Conservation (phyloP, 2,113 vertebrate species). For the Zapornia atra region DNA sequence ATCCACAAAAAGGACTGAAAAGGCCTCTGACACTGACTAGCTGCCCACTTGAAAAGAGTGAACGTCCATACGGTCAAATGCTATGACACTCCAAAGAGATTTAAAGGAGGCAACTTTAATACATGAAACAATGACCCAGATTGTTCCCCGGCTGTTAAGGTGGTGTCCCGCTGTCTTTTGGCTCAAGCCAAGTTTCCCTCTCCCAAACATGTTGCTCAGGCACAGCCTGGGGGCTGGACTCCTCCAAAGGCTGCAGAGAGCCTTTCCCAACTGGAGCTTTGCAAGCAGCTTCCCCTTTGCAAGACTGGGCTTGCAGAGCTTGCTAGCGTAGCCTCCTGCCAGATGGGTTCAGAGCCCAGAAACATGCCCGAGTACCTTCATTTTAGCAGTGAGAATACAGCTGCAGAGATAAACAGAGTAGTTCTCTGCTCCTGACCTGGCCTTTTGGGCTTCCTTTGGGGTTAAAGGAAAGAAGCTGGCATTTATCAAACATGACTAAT, state of each 20-base stretch:
- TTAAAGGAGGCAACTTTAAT: not conserved
- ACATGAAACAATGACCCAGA: not conserved
- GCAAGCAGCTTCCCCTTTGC: not conserved
- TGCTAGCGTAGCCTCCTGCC: fast-evolving
- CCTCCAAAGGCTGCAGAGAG: not conserved
- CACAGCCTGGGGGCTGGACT: not conserved
- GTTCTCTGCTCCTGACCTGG: not conserved
- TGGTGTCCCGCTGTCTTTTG: not conserved
- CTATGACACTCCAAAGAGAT: not conserved
- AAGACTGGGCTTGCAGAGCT: not conserved
- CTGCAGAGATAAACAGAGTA: not conserved
- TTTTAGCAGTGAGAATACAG: not conserved
- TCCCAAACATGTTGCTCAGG: not conserved
- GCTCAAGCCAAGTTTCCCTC: not conserved
- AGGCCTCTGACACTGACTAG: not conserved
- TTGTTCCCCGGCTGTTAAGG: not conserved
- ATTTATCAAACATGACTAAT: not conserved
- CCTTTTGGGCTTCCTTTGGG: not conserved
- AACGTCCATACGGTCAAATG: not conserved
- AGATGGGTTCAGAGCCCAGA: not conserved
- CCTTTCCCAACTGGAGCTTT: not conserved
- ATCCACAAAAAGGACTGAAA: not conserved
- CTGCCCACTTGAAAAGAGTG: not conserved
- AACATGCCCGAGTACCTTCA: not conserved
- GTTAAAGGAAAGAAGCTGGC: not conserved